phyloP scores from a whole-genome alignment of 2,888 invertebrate genomes.

The Drosophila paranaensis region DNA sequence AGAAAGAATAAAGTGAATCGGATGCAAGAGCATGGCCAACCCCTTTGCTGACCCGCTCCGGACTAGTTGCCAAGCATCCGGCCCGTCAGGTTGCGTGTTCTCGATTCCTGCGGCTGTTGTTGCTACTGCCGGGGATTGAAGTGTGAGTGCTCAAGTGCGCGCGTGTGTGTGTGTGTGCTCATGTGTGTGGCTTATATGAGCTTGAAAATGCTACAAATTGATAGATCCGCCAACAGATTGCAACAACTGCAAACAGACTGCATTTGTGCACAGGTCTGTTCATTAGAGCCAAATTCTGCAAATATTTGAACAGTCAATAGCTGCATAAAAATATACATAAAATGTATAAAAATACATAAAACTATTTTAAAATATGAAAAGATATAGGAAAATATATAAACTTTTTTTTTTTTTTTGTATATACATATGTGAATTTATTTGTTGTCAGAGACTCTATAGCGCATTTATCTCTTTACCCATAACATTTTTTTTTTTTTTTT shows the following conservation, averaged over 20 bases:
- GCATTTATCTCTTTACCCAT: too few species aligned
- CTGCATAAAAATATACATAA: too few species aligned
- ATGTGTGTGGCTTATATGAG: slow-evolving; percentile 50
- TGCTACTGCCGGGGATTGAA: slow-evolving; percentile 13
- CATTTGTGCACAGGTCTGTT: slow-evolving; percentile 44
- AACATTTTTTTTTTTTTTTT: too few species aligned
- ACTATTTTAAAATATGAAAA: too few species aligned
- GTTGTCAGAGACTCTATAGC: too few species aligned
- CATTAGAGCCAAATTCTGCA: slow-evolving; percentile 28
- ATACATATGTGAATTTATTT: too few species aligned
- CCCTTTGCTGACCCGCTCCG: slow-evolving; percentile 24
- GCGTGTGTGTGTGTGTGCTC: slow-evolving; percentile 7
- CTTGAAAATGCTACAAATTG: slow-evolving; percentile 73
- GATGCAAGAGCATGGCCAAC: slow-evolving; percentile 45
- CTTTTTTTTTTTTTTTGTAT: too few species aligned
- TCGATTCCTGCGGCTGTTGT: slow-evolving; percentile 33
- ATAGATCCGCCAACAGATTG: slow-evolving; percentile 67
- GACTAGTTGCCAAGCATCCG: slow-evolving; percentile 37
- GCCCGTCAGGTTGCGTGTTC: slow-evolving; percentile 54
- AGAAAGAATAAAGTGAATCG: slow-evolving; percentile 68
- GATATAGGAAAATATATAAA: too few species aligned
- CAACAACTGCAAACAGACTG: slow-evolving; percentile 37
- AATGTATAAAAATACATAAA: too few species aligned
- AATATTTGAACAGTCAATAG: slow-evolving; percentile 6
- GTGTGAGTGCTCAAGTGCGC: slow-evolving; percentile 6